Conservation (phyloP, 2,113 vertebrate species). For the Glareola pratincola region DNA sequence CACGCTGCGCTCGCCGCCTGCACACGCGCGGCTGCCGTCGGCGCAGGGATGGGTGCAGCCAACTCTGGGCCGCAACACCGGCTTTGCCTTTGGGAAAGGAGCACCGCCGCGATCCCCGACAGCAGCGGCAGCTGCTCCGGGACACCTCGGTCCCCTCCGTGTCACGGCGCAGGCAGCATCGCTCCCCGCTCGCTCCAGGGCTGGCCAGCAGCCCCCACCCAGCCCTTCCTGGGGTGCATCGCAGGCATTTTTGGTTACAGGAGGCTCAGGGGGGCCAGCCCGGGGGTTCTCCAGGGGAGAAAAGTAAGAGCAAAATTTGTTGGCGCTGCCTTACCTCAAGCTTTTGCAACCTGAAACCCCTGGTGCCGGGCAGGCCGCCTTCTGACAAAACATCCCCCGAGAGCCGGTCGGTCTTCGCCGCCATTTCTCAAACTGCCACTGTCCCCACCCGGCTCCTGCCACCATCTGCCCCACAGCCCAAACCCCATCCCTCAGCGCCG, state of each 20-base stretch:
- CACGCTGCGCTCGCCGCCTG: background rate
- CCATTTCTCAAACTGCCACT: background rate
- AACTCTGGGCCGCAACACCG: background rate
- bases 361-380: background rate
- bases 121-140: background rate
- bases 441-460: background rate
- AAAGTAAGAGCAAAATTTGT: rapidly evolving
- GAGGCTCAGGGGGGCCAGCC: background rate
- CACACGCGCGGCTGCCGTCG: background rate
- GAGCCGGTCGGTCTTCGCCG: background rate
- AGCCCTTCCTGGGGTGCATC: background rate
- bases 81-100: background rate
- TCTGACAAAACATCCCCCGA: rapidly evolving
- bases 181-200: background rate
- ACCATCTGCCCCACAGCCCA: background rate
- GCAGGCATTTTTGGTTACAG: rapidly evolving
- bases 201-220: background rate
- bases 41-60: background rate
- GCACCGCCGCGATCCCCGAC: background rate
- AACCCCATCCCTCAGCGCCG: background rate
- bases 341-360: rapidly evolving
- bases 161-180: rapidly evolving
- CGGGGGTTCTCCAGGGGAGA: background rate
- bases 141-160: background rate
- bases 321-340: background rate